Base-by-base conservation (phyloP, 1,140 invertebrate genomes). In the Caenorhabditis briggsae region DNA sequence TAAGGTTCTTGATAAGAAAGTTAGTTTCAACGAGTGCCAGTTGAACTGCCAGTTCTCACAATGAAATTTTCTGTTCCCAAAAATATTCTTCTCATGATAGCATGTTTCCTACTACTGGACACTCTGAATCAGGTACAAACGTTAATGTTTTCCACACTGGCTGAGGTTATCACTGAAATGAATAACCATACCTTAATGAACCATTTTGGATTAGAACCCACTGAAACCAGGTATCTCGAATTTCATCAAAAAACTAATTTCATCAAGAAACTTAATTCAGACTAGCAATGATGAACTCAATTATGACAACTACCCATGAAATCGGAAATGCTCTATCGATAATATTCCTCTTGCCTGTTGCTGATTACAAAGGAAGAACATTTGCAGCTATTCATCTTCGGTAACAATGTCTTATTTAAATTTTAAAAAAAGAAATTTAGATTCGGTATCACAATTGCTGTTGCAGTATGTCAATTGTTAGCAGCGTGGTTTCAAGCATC, bases 51-150 rank as follows among this genome's bases (percentile, higher is more conserved):
- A 5, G 8, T 23, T 25, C 8, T 64, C 9, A 33, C 1, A 25
- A 70, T 46, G 64, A 70, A 46, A n/a, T 70, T 70, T 14, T 43
- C 64, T 20, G 16, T 70, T 18, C 33, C 64, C 8, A 43, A 33
- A 18, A 70, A 70, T 70, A 70, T 70, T 70, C 33, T 70, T 18
- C 43, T 25, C 20, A 70, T 70, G 64, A 43, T 70, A 43, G 5
- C 43, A 6, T 16, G 11, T 43, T 43, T 46, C 46, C 1, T 70
- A 23, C 33, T 46, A 0, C 43, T 70, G 33, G 64, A 70, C 46
- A 70, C 18, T 46, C 18, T 70, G 1, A 70, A 43, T 16, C 64
- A 70, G 41, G 43, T 70, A 1, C 64, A 70, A 46, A 41, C 43
- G 0, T 41, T 70, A 0, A 70, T 20, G 14, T 70, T 70, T n/a